phyloP scores from a whole-genome alignment of 2,113 vertebrate genomes.

The Anhinga rufa region DNA sequence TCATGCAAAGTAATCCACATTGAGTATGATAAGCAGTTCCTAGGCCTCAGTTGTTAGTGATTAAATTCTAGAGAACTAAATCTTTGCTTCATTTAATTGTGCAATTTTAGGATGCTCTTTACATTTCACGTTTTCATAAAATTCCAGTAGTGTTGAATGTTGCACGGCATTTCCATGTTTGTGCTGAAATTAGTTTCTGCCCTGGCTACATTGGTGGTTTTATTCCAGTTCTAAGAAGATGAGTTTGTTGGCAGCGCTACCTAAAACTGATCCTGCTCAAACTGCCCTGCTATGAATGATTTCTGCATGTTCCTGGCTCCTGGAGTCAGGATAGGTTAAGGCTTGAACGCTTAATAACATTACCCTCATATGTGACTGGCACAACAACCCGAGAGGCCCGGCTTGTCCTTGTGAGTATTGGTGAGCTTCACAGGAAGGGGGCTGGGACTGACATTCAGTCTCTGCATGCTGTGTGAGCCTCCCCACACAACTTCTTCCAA shows the following conservation, averaged over 20 bases:
- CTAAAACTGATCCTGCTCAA: neutral
- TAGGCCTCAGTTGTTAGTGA: fast-evolving
- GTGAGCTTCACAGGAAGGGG: neutral
- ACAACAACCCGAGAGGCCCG: neutral
- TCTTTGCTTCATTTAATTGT: neutral
- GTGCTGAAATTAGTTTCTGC: neutral
- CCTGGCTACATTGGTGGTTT: neutral
- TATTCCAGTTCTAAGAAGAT: neutral
- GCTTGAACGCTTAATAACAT: neutral
- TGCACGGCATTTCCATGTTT: neutral
- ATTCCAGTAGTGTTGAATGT: neutral
- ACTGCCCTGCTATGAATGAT: neutral
- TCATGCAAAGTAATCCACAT: neutral
- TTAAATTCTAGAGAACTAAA: neutral
- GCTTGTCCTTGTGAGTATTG: neutral
- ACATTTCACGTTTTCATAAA: neutral
- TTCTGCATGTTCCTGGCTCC: neutral
- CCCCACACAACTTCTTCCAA: neutral
- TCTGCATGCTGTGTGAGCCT: neutral
- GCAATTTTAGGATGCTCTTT: neutral
- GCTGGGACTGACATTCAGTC: fast-evolving
- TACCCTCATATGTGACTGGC: neutral
- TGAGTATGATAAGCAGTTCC: neutral
- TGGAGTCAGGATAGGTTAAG: neutral
- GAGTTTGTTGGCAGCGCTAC: neutral